Conservation (phyloP, 1,140 invertebrate genomes). For the Procambarus clarkii region DNA sequence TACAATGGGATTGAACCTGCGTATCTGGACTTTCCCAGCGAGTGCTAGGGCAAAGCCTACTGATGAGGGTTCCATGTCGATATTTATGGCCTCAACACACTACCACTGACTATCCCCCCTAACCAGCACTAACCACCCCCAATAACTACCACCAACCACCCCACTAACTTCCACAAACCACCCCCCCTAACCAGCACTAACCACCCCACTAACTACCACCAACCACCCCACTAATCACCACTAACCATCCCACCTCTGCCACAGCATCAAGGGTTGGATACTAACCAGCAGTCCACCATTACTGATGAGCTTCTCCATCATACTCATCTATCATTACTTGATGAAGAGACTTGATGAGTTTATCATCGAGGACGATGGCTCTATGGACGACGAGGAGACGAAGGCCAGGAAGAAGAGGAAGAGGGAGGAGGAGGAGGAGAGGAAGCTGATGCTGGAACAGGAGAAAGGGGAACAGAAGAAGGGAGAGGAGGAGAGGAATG, state of each 20-base stretch:
- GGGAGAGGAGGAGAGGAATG: not conserved
- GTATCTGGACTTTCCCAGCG: too few relatives aligned
- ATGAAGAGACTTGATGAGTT: conserved; percentile 34
- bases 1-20: too few relatives aligned
- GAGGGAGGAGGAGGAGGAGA: not conserved
- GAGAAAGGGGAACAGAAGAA: not conserved
- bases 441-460: too few relatives aligned
- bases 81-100: not conserved
- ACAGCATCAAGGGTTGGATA: conserved; percentile 49
- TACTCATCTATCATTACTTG: conserved; percentile 26
- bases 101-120: not conserved
- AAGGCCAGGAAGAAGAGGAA: conserved; percentile 1
- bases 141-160: too few relatives aligned
- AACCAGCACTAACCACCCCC: not conserved
- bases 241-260: not conserved
- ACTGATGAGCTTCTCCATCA: conserved; percentile 14
- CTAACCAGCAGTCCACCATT: conserved; percentile 37
- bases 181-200: conserved; percentile 25
- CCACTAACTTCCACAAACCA: not conserved
- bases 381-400: conserved; percentile 12
- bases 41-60: too few relatives aligned
- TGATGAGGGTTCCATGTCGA: too few relatives aligned
- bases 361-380: conserved; percentile 38
- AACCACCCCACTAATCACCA: not conserved
- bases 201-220: too few relatives aligned